Base-by-base conservation (phyloP, 2,113 vertebrate genomes). In the Ceuthmochares aereus region DNA sequence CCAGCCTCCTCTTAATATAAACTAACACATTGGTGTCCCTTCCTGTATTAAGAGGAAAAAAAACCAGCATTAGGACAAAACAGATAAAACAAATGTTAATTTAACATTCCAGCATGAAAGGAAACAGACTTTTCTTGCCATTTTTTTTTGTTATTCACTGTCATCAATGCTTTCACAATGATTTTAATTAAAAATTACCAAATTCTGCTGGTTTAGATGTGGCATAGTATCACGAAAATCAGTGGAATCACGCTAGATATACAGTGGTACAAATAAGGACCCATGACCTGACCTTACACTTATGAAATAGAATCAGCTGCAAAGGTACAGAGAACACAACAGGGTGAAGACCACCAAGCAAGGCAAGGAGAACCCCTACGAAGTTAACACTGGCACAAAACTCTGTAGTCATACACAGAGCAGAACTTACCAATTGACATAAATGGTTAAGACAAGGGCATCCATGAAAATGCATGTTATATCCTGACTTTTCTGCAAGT, bases 1-100 rank as follows among this genome's bases (percentile, higher is more conserved):
- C 99, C 97, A 99, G 98, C 81, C 99, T 99, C 91, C 99, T 98
- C 97, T 99, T 99, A 98, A 99, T 99, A 97, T 99, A 99, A 90
- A 99, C 99, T 97, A 99, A 98, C 47, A 99, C 99, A 75, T 99
- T 99, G 91, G 99, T 99, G 97, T 99, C 99, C 97, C 99, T 98
- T 98, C 99, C 99, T 99, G 74, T 88, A 81, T 42, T 49, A 97
- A 83, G 85, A 60, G 95, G 40, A 98, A 91, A 93, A 78, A 84
- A 56, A 95, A 77, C 69, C 29, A 94, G 30, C 25, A 89, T 93
- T 94, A 92, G 76, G 95, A 94, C n/a, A 67, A 85, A 54, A 69
- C 29, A 78, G 22, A 37, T 69, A 79, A 79, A 55, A 63, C 45
- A 92, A 86, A 87, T 20, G 10, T 45, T 59, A 12, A 69, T 85